Evolutionary conservation across 2,888 invertebrate genomes (phyloP).

Genomic region (Melipona beecheii): DNA sequence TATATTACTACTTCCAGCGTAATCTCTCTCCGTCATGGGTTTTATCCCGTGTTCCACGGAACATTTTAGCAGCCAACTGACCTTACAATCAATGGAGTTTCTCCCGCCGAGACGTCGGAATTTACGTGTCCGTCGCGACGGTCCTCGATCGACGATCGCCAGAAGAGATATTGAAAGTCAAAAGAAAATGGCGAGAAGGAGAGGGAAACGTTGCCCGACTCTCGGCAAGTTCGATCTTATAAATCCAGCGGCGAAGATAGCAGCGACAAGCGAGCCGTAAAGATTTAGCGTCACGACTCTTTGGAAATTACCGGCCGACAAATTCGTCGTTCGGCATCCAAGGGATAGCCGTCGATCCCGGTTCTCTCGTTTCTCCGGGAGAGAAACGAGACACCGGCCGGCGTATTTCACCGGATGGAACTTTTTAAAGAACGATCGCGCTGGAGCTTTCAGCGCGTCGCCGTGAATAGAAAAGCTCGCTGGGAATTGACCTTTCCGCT

Average conservation of each 20-base stretch:
- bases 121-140: neutral
- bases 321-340: conserved; percentile 10
- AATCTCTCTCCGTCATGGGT: neutral
- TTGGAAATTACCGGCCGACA: conserved; percentile 13
- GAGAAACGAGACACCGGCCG: neutral
- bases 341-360: conserved; percentile 7
- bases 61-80: neutral
- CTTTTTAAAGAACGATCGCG: conserved; percentile 49
- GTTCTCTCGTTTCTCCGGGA: neutral
- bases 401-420: conserved; percentile 39
- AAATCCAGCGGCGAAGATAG: neutral
- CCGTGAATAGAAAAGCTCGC: conserved; percentile 44
- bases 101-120: neutral
- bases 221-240: conserved; percentile 8
- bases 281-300: conserved; percentile 12
- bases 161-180: neutral
- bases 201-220: neutral
- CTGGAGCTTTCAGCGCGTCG: conserved; percentile 32
- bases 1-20: too few species aligned
- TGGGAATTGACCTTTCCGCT: conserved; percentile 56
- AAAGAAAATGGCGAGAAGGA: neutral
- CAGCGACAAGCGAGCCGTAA: neutral
- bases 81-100: too few species aligned
- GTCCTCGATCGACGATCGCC: neutral
- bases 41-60: neutral